phyloP scores from a whole-genome alignment of 2,797 vertebrate species.

The Alfaro cultratus region DNA sequence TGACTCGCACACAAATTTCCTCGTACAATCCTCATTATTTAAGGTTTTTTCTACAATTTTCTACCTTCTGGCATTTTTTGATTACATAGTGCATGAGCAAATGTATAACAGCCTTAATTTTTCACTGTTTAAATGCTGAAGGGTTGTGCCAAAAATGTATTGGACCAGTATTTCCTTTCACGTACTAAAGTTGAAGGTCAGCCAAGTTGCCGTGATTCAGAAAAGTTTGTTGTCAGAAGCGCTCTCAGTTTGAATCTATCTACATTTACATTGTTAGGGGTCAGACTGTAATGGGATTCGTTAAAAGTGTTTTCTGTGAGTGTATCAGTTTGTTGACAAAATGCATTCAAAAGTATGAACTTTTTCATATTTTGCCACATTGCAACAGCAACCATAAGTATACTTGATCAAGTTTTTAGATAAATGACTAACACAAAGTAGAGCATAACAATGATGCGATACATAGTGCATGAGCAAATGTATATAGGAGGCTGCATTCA shows the following conservation, averaged over 20 bases:
- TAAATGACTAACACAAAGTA: not conserved
- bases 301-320: conserved; percentile 8
- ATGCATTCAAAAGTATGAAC: not conserved
- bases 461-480: too few relatives aligned
- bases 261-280: not conserved
- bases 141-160: not conserved
- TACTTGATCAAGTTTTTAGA: not conserved
- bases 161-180: not conserved
- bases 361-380: not conserved
- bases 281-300: conserved; percentile 7
- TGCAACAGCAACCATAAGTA: not conserved
- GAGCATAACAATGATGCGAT: not conserved
- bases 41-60: not conserved
- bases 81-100: not conserved
- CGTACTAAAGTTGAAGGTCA: not conserved
- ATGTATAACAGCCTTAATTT: not conserved
- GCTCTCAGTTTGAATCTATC: not conserved
- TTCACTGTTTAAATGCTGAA: not conserved
- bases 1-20: not conserved
- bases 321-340: not conserved
- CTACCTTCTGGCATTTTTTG: not conserved
- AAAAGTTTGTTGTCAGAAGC: conserved; percentile 2
- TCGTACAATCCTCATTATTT: not conserved
- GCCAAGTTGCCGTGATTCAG: not conserved
- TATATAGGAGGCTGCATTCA: not conserved